phyloP scores from a whole-genome alignment of 2,113 vertebrate genomes.

The Shinisaurus crocodilurus region DNA sequence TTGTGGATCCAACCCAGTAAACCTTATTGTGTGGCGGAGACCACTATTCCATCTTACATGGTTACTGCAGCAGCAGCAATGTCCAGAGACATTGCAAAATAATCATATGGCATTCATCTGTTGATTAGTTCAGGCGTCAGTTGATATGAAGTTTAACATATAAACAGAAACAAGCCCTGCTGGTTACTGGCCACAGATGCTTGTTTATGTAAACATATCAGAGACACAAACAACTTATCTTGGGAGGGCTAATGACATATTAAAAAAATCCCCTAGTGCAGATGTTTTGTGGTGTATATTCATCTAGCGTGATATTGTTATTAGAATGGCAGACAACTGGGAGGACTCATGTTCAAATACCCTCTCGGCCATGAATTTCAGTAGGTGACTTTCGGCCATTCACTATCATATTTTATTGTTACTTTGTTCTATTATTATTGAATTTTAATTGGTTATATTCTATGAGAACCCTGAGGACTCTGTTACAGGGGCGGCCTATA shows the following conservation, averaged over 20 bases:
- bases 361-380: not conserved
- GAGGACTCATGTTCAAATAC: not conserved
- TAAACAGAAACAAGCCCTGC: not conserved
- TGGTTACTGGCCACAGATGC: not conserved
- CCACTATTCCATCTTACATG: not conserved
- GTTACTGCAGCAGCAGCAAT: not conserved
- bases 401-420: not conserved
- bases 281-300: not conserved
- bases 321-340: not conserved
- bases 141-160: not conserved
- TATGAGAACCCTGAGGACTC: not conserved
- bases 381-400: not conserved
- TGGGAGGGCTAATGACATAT: not conserved
- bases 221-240: not conserved
- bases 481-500: not conserved
- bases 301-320: not conserved
- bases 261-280: not conserved
- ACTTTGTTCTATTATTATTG: not conserved
- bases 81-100: not conserved
- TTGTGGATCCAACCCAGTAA: not conserved
- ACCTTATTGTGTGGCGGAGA: not conserved
- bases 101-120: not conserved
- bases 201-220: not conserved
- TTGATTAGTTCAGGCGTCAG: not conserved
- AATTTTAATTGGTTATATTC: not conserved